Conservation (phyloP, 2,113 vertebrate species). For the Eira barbara region DNA sequence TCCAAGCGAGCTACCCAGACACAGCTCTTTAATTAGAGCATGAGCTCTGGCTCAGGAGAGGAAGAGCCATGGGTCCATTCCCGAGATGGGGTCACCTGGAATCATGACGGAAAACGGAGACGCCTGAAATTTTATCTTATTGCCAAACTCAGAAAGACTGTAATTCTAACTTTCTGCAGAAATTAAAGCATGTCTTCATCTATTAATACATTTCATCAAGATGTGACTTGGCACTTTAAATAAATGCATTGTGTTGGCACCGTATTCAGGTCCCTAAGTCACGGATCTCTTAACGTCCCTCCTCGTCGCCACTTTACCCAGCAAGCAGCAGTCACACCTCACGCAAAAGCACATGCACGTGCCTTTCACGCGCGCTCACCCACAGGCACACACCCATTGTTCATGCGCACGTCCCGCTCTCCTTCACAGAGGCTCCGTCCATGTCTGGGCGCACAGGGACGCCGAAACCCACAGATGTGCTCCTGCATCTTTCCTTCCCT, state of each 20-base stretch:
- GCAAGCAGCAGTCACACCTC: rapidly evolving
- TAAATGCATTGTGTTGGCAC: rapidly evolving
- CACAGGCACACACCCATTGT: rapidly evolving
- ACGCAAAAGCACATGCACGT: rapidly evolving
- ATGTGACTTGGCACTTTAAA: neutral
- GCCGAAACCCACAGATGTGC: rapidly evolving
- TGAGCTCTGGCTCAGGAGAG: neutral
- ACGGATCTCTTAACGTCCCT: rapidly evolving
- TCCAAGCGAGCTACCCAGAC: neutral
- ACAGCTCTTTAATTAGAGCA: neutral
- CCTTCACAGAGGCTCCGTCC: rapidly evolving
- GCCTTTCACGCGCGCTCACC: too few relatives aligned
- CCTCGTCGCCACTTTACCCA: rapidly evolving
- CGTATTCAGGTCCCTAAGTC: rapidly evolving
- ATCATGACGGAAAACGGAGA: neutral
- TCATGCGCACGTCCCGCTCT: rapidly evolving
- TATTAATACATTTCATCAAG: neutral
- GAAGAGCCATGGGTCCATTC: rapidly evolving
- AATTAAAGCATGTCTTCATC: neutral
- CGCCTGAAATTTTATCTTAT: too few relatives aligned
- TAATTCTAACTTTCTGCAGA: too few relatives aligned
- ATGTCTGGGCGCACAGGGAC: rapidly evolving
- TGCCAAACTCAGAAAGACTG: neutral
- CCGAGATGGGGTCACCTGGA: rapidly evolving
- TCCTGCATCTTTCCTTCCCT: rapidly evolving